phyloP scores from a whole-genome alignment of 2,888 invertebrate species.

The Melangyna quadrimaculata region DNA sequence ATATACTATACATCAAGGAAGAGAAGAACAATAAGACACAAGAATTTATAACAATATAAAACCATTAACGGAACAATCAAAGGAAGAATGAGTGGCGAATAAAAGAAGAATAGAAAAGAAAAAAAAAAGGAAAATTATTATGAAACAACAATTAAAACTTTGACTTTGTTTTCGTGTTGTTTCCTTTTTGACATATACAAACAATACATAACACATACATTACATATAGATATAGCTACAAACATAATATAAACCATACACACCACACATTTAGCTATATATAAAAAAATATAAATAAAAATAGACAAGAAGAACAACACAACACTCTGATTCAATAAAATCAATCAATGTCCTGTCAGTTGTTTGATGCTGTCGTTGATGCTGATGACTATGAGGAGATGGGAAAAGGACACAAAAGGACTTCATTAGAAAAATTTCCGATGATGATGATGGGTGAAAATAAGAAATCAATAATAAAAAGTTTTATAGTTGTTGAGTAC shows the following conservation, averaged over 20 bases:
- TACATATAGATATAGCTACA: background rate
- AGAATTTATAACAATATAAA: conserved; percentile 65
- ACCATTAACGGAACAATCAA: conserved; percentile 64
- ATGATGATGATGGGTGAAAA: conserved; percentile 27
- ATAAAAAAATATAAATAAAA: background rate
- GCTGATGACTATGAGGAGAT: conserved; percentile 28
- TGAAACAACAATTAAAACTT: conserved; percentile 70
- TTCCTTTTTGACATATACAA: conserved; percentile 5
- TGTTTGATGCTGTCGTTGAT: conserved; percentile 13
- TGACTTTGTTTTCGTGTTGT: conserved; percentile 49
- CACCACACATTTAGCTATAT: background rate
- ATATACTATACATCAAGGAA: background rate
- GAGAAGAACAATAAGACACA: conserved; percentile 57
- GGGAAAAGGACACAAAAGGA: conserved; percentile 56
- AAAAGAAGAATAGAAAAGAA: background rate
- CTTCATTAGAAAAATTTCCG: conserved; percentile 57
- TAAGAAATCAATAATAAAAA: conserved; percentile 54
- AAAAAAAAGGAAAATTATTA: conserved; percentile 17
- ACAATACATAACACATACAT: background rate
- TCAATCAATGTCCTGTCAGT: conserved; percentile 56
- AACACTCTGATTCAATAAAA: conserved; percentile 62
- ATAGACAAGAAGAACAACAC: conserved; percentile 7
- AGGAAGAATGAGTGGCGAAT: background rate
- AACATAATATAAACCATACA: background rate
- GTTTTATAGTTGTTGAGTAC: background rate